Base-by-base conservation (phyloP, 2,888 invertebrate species). In the Carabus problematicus region DNA sequence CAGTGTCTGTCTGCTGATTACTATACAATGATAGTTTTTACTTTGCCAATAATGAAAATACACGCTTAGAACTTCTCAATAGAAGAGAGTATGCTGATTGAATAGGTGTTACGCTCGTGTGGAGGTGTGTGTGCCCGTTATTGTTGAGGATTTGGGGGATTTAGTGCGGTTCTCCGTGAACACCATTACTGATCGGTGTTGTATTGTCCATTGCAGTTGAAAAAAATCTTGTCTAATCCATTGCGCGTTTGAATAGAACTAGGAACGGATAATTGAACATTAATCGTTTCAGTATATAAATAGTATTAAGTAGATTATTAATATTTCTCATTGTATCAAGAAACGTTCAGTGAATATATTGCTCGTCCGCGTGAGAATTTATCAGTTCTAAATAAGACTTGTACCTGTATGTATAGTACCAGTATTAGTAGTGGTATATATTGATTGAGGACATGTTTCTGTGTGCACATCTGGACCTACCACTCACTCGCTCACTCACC, bases 391-490 rank as follows among this genome's bases (percentile, higher is more conserved):
- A 29, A 29, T 29, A 29, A 29, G 29, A 29, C 6, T 3, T 29
- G 29, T 29, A 29, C 29, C 3, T 29, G 29, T 29, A 2, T 29
- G 29, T 29, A 29, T 6, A 29, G 29, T 29, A 29, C 2, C 6
- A 3, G 29, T 29, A 29, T 6, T 3, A 29, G 29, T 29, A 29
- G 29, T n/a, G n/a, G n/a, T n/a, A n/a, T n/a, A 29, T 56, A 56
- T 56, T 12, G 56, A 56, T 56, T 56, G 19, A 29, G 29, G 8
- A 4, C 8, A 55, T 49, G 56, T 9, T 11, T 11, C 18, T 19
- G 16, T 14, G 43, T 54, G 55, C 69, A 69, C 69, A 69, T 69
- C 69, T 69, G 69, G 61, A 61, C 42, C n/a, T 12, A 6, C 18
- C 42, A 60, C 16, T 43, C 41, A 19, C 63, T 52, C 42, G 43